A percentile compares a stretch with the other conserved stretches of the same genome.
Evolutionary conservation across 1,140 invertebrate species (phyloP).

Genomic region (Sarcophaga peregrina): DNA sequence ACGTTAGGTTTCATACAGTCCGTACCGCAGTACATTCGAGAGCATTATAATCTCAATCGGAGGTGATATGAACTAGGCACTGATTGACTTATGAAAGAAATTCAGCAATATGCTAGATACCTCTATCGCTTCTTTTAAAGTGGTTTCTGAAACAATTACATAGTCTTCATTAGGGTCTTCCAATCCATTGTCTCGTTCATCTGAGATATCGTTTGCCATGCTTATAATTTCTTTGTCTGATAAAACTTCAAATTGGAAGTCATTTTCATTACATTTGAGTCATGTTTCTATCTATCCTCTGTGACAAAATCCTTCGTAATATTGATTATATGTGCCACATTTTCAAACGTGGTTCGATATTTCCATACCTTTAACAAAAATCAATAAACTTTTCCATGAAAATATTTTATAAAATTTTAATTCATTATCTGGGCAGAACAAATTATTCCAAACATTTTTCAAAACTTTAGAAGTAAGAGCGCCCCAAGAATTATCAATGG

Average conservation of each 20-base stretch:
- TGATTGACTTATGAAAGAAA: too few relatives aligned
- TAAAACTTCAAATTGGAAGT: neutral
- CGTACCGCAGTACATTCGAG: too few relatives aligned
- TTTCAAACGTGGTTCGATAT: neutral
- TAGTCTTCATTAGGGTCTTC: too few relatives aligned
- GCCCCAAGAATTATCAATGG: neutral
- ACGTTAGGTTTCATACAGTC: too few relatives aligned
- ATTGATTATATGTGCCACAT: conserved; percentile 8
- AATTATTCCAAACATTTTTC: neutral
- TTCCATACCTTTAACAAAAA: neutral
- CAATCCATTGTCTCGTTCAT: too few relatives aligned
- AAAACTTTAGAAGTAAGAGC: neutral
- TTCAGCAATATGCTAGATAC: neutral
- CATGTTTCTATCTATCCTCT: too few relatives aligned
- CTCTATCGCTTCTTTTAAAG: conserved; percentile 1
- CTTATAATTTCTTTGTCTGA: too few relatives aligned
- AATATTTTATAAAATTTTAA: neutral
- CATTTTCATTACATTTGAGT: neutral
- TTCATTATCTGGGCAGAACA: neutral
- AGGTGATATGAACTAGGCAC: too few relatives aligned
- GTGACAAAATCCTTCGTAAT: neutral
- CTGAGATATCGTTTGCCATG: too few relatives aligned
- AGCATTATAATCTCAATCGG: too few relatives aligned
- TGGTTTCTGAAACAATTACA: neutral
- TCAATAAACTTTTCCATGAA: neutral